A percentile compares a stretch with the other conserved stretches of the same genome.
Evolutionary conservation across 2,113 vertebrate genomes (phyloP).

Genomic region (Crypturellus undulatus): DNA sequence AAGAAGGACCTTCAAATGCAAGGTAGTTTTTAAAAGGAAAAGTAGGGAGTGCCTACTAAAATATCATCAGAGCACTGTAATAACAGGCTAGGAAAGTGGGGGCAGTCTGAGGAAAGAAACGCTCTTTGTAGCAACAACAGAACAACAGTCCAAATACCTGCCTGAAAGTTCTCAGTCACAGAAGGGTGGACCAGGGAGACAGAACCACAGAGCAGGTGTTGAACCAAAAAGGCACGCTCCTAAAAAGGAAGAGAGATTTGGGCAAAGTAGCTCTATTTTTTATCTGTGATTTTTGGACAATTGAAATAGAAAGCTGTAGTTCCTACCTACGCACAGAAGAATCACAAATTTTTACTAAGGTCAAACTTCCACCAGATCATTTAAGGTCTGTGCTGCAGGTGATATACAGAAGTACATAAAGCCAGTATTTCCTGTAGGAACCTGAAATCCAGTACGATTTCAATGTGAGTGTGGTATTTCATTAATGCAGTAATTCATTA

Average conservation of each 20-base stretch:
- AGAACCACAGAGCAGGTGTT: not conserved
- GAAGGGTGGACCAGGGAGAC: not conserved
- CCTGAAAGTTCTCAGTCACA: not conserved
- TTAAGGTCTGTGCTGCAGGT: not conserved
- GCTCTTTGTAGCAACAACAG: rapidly evolving
- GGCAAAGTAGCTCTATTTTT: not conserved
- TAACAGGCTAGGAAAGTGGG: not conserved
- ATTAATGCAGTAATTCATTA: not conserved
- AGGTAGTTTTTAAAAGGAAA: not conserved
- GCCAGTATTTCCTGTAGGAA: too few relatives aligned
- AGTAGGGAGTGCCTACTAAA: not conserved
- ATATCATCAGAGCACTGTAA: not conserved
- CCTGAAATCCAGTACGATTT: not conserved
- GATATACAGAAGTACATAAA: not conserved
- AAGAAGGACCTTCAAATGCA: rapidly evolving
- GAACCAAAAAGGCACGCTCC: not conserved
- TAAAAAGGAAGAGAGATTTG: not conserved
- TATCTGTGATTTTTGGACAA: not conserved
- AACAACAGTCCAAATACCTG: not conserved
- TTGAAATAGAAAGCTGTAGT: not conserved
- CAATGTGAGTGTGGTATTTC: not conserved
- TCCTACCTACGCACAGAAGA: not conserved
- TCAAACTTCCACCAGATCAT: not conserved
- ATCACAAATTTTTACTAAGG: not conserved
- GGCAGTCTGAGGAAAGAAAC: not conserved